Conservation (phyloP, 2,113 vertebrate species). For the Jacana jacana region DNA sequence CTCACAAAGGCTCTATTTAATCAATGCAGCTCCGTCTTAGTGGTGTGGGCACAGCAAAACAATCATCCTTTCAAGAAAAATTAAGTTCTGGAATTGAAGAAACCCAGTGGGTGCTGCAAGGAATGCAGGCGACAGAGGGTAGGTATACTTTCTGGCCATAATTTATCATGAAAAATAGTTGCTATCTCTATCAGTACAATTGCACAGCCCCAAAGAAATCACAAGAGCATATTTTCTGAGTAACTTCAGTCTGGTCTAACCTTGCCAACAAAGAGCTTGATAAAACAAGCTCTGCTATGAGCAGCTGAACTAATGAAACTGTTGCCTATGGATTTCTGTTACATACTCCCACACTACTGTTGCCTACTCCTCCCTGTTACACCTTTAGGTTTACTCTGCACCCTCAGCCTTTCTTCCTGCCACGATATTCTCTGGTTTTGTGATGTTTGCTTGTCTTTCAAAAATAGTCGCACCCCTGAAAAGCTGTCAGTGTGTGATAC, state of each 20-base stretch:
- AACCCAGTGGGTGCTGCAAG: background rate
- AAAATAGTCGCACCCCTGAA: background rate
- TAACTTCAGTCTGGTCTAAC: background rate
- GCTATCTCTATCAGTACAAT: background rate
- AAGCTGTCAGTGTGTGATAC: background rate
- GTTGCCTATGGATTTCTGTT: background rate
- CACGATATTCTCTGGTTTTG: background rate
- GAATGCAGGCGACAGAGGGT: background rate
- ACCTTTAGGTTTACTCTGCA: background rate
- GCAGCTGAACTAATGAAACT: background rate
- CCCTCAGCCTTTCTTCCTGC: background rate
- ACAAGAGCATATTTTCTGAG: background rate
- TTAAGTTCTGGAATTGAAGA: background rate
- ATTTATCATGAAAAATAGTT: background rate
- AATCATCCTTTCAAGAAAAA: background rate
- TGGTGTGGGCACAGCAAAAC: background rate
- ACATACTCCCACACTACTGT: accelerated
- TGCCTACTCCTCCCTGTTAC: background rate
- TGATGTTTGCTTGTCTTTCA: background rate
- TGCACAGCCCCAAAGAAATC: background rate
- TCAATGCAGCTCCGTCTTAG: background rate
- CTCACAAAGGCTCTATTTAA: constrained; percentile 28
- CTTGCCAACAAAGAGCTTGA: background rate
- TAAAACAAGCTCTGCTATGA: background rate
- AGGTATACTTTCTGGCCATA: background rate